Evolutionary conservation across 2,113 vertebrate genomes (phyloP).

Genomic region (Chrysemys picta): DNA sequence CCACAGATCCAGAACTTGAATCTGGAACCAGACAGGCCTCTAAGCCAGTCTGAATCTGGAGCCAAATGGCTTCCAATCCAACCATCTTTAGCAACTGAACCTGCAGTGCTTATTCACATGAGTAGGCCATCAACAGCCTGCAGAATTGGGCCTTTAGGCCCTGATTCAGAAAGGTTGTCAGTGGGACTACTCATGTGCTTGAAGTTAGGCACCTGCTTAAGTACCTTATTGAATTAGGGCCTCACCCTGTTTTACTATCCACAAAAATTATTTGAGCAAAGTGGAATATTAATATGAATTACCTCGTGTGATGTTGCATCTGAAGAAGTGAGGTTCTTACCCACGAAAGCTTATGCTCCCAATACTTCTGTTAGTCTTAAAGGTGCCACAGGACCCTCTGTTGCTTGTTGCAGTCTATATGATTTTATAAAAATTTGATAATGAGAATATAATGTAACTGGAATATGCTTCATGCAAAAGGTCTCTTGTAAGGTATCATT

Average conservation of each 20-base stretch:
- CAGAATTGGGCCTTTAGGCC: not conserved
- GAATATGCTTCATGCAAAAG: too few relatives aligned
- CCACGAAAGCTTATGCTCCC: too few relatives aligned
- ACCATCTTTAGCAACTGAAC: not conserved
- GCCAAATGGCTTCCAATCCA: not conserved
- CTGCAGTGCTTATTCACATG: not conserved
- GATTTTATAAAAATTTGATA: too few relatives aligned
- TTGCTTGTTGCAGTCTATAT: too few relatives aligned
- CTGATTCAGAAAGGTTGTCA: not conserved
- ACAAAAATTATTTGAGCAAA: not conserved
- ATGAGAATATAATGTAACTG: too few relatives aligned
- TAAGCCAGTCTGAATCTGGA: not conserved
- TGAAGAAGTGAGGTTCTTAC: too few relatives aligned
- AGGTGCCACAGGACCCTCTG: too few relatives aligned
- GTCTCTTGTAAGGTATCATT: too few relatives aligned
- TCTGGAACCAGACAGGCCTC: not conserved
- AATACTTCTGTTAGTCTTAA: too few relatives aligned
- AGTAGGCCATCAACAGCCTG: not conserved
- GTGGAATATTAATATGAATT: not conserved
- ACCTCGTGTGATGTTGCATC: not conserved
- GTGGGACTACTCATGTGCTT: not conserved
- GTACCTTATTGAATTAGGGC: not conserved
- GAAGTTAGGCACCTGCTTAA: not conserved
- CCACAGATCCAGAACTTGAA: not conserved
- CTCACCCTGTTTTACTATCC: not conserved